Conservation (phyloP, 2,888 invertebrate genomes). For the Melanchra persicariae region DNA sequence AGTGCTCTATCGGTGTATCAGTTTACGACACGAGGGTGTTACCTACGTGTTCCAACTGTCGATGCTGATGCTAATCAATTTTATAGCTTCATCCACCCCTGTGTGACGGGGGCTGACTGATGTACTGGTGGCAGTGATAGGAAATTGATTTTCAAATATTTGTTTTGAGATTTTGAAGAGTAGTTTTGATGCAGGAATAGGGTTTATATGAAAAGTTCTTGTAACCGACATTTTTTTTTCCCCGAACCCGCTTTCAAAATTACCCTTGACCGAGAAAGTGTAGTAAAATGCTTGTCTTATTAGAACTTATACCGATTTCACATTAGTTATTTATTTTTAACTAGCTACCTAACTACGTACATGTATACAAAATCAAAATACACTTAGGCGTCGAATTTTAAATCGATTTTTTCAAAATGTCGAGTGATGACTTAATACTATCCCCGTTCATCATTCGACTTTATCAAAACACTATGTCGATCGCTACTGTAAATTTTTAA, state of each 20-base stretch:
- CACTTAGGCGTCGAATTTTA: no score
- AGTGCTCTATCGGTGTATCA: constrained; percentile 58
- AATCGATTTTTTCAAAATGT: constrained; percentile 9
- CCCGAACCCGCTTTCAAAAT: not conserved
- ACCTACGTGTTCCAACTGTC: constrained; percentile 57
- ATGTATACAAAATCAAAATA: no score
- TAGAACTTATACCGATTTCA: no score
- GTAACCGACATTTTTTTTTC: not conserved
- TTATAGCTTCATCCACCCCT: constrained; percentile 66
- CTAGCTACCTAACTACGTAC: no score
- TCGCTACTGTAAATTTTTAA: not conserved
- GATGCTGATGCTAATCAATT: constrained; percentile 75
- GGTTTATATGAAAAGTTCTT: no score
- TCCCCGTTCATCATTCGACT: not conserved
- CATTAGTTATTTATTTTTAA: no score
- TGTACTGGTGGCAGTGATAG: constrained; percentile 26
- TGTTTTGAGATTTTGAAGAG: constrained; percentile 7
- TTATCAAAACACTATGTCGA: not conserved
- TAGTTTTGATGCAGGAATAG: not conserved
- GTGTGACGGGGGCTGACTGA: constrained; percentile 19
- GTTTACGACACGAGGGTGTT: constrained; percentile 61
- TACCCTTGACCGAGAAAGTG: not conserved
- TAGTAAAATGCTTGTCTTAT: no score
- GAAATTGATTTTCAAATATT: constrained; percentile 48
- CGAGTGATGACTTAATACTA: constrained; percentile 10